Percentiles rank a stretch among this genome's conserved stretches.
Conservation (phyloP, 37 sponge, comb jelly and placozoan genomes). For the Haliclona indistincta region DNA sequence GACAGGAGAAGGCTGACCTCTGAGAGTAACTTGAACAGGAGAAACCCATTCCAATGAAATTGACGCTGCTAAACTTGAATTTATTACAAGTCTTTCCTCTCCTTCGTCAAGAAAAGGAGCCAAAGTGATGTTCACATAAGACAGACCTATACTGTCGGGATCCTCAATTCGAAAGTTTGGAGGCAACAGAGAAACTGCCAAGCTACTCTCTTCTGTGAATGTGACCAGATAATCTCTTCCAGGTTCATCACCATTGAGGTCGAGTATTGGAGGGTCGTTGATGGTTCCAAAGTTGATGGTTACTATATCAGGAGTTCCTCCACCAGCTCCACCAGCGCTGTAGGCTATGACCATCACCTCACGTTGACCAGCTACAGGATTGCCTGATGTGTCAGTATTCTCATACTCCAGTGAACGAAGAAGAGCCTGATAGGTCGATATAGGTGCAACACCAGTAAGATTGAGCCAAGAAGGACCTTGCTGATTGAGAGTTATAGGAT, state of each 20-base stretch:
- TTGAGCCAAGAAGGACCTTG: not conserved
- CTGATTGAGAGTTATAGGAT: not conserved
- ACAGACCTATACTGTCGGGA: conserved; percentile 27
- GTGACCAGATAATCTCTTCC: conserved; percentile 15
- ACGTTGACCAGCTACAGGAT: conserved; percentile 41
- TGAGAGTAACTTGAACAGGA: no score
- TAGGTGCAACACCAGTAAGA: conserved; percentile 26
- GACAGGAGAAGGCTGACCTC: conserved; percentile 18
- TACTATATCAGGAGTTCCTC: conserved; percentile 30
- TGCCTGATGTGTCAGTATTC: conserved; percentile 7
- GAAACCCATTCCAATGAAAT: not conserved
- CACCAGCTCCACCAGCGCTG: not conserved
- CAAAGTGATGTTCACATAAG: conserved; percentile 13
- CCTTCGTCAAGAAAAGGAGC: not conserved
- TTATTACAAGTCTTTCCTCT: not conserved
- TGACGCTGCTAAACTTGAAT: not conserved
- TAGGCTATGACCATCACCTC: conserved; percentile 28
- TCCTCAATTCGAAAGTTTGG: conserved; percentile 7
- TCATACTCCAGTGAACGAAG: conserved; percentile 61
- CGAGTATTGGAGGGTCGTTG: conserved; percentile 69
- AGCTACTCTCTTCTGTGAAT: conserved; percentile 41
- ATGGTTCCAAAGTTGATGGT: conserved; percentile 37
- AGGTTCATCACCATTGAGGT: conserved; percentile 53
- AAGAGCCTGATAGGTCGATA: conserved; percentile 25
- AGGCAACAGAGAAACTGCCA: conserved; percentile 19